Evolutionary conservation across 2,113 vertebrate species (phyloP).

Genomic region (Lichenostomus cassidix): DNA sequence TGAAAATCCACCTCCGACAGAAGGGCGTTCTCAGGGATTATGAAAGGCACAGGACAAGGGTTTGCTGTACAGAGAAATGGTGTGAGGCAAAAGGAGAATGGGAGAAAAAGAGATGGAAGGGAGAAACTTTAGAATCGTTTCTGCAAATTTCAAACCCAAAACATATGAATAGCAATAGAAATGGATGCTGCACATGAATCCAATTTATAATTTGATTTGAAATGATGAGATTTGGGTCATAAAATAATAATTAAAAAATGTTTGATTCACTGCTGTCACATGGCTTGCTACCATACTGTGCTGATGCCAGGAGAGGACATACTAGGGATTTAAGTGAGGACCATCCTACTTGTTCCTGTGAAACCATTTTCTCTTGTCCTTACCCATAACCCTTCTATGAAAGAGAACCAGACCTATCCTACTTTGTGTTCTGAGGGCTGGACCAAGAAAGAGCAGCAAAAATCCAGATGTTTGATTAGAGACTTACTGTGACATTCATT

Average conservation of each 20-base stretch:
- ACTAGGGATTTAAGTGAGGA: neutral
- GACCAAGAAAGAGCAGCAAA: neutral
- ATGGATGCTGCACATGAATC: neutral
- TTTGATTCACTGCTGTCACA: neutral
- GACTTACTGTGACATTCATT: neutral
- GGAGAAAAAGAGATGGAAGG: neutral
- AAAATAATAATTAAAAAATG: neutral
- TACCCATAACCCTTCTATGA: neutral
- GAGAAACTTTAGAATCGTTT: neutral
- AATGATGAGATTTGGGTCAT: neutral
- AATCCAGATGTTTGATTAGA: neutral
- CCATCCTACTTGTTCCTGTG: neutral
- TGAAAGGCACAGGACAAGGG: slow-evolving; percentile 85
- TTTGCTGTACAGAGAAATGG: slow-evolving; percentile 77
- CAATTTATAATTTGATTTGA: neutral
- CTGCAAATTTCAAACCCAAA: neutral
- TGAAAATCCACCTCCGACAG: slow-evolving; percentile 81
- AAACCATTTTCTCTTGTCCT: neutral
- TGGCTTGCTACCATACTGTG: neutral
- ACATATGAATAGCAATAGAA: neutral
- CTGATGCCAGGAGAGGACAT: neutral
- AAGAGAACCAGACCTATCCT: neutral
- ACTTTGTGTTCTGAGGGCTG: neutral
- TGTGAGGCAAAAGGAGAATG: neutral
- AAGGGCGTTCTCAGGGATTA: slow-evolving; percentile 80